phyloP scores from a whole-genome alignment of 2,888 invertebrate genomes.

The Hemaris fuciformis region DNA sequence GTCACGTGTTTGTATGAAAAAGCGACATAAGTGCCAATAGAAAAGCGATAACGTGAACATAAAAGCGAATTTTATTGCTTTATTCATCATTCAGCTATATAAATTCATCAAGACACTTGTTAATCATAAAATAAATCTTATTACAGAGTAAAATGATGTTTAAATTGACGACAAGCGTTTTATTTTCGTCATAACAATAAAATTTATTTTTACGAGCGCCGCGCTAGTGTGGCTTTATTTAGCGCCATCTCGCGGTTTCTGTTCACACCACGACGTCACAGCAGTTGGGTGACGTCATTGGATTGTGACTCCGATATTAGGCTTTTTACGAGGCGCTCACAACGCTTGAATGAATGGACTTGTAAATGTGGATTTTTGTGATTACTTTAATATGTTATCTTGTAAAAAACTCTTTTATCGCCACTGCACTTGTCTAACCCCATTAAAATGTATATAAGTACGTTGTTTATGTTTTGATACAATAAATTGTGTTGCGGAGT shows the following conservation, averaged over 20 bases:
- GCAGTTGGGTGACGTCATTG: constrained; percentile 55
- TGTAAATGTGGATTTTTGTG: constrained; percentile 62
- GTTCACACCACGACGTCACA: constrained; percentile 49
- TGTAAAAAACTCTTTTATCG: constrained; percentile 1
- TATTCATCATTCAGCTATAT: constrained; percentile 78
- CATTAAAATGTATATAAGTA: neutral
- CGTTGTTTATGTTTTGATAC: neutral
- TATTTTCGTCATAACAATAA: constrained; percentile 82
- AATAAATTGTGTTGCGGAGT: neutral
- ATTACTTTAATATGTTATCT: constrained; percentile 26
- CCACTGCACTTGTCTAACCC: neutral
- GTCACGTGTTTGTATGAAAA: constrained; percentile 52
- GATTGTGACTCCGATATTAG: constrained; percentile 37
- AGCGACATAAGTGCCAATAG: constrained; percentile 71
- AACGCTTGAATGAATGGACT: constrained; percentile 61
- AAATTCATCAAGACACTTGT: constrained; percentile 82
- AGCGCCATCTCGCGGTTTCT: constrained; percentile 66
- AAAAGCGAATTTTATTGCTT: constrained; percentile 75
- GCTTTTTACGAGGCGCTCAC: constrained; percentile 60
- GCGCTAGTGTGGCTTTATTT: constrained; percentile 46
- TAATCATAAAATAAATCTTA: constrained; percentile 82
- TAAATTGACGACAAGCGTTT: constrained; percentile 82
- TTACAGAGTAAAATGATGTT: constrained; percentile 80
- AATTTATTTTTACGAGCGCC: constrained; percentile 79
- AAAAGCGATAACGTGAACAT: constrained; percentile 70